Evolutionary conservation across 2,113 vertebrate genomes (phyloP).

Genomic region (Marmota flaviventris): DNA sequence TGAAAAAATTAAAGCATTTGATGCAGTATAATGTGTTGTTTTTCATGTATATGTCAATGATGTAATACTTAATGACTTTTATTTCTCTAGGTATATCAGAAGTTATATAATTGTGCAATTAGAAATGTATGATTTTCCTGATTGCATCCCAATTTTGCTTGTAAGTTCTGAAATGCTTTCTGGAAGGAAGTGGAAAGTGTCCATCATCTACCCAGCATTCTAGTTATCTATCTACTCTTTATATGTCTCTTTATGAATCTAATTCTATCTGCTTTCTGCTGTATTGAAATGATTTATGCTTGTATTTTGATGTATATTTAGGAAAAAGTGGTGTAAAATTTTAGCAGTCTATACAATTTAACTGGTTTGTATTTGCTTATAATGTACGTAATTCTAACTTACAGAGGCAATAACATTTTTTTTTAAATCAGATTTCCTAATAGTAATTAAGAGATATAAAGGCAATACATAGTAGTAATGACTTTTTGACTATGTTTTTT

Average conservation of each 20-base stretch:
- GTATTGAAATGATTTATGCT: neutral
- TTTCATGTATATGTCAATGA: neutral
- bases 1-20: conserved; percentile 74
- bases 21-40: neutral
- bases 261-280: neutral
- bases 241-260: neutral
- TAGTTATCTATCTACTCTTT: neutral
- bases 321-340: neutral
- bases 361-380: conserved; percentile 7
- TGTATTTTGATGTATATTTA: neutral
- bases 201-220: neutral
- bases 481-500: neutral
- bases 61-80: conserved; percentile 55
- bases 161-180: neutral
- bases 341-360: neutral
- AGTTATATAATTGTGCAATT: conserved; percentile 55
- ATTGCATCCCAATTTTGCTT: neutral
- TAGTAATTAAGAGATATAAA: neutral
- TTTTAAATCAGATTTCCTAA: conserved; percentile 57
- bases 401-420: neutral
- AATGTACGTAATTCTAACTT: conserved; percentile 53
- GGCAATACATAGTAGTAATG: neutral
- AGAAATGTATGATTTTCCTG: conserved; percentile 6
- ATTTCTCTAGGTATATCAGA: conserved; percentile 63
- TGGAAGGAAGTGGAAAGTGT: neutral